Evolutionary conservation across 2,113 vertebrate species (phyloP).

Genomic region (Gymnarchus niloticus): DNA sequence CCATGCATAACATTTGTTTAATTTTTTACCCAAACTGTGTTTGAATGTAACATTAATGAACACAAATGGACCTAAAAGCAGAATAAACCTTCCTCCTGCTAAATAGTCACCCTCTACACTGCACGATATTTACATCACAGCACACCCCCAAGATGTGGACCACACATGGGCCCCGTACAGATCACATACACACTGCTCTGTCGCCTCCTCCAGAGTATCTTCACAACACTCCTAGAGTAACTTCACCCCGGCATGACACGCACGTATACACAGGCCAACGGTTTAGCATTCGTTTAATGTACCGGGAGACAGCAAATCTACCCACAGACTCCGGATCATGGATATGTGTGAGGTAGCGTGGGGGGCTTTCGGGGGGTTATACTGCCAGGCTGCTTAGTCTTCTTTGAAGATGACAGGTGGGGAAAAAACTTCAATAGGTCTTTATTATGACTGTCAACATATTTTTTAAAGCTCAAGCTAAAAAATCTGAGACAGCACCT

Average conservation of each 20-base stretch:
- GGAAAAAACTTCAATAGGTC: background rate
- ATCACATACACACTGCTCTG: too few species aligned
- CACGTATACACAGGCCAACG: background rate
- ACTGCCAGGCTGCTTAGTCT: background rate
- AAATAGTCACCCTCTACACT: background rate
- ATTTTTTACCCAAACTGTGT: too few species aligned
- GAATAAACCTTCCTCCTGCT: too few species aligned
- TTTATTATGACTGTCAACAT: background rate
- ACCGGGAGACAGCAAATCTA: background rate
- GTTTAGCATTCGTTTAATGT: background rate
- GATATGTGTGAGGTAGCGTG: background rate
- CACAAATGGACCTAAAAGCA: background rate
- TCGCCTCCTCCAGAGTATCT: too few species aligned
- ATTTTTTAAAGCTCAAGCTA: slow-evolving; percentile 3
- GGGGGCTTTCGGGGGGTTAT: background rate
- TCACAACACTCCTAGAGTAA: background rate
- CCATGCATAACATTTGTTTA: too few species aligned
- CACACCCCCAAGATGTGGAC: too few species aligned
- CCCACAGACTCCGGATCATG: background rate
- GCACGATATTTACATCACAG: too few species aligned
- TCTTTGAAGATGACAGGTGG: background rate
- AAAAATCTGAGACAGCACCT: background rate
- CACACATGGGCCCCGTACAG: too few species aligned
- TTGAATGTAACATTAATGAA: background rate
- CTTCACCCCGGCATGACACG: background rate